Evolutionary conservation across 2,888 invertebrate genomes (phyloP), one percentile per base, ranked within the genome.

Genomic region (Tuberolachnus salignus): DNA sequence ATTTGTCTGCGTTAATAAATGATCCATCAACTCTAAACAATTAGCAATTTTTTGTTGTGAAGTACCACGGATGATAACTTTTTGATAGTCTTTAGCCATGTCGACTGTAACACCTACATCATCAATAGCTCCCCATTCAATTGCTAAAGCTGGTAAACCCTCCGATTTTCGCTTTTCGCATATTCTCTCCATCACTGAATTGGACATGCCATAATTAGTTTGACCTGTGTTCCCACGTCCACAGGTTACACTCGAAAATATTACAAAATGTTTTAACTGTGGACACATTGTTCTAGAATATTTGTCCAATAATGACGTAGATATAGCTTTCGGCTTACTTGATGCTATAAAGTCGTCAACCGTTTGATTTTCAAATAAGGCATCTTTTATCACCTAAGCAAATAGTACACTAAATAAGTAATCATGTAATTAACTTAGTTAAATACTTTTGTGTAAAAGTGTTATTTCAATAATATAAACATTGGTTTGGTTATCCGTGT

Each of bases 101-200:
- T 89, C 89, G 61, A 88, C 86, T 4, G 90, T 88, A 64, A 89
- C 86, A 83, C 92, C 91, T 78, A 92, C 93, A 86, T 97, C 95
- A 72, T 94, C 97, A 72, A 97, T 89, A 53, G 95, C 95, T 53
- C 97, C 96, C 95, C 96, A 97, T 85, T 97, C 94, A 13, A 97
- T 90, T 1, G 95, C 95, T 81, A 94, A 86, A 0, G 89, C 95
- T 0, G 94, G 93, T 0, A 91, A 87, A 0, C 93, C 92, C 10
- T 90, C 90, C 78, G 85, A 86, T 83, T 87, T 87, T 82, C 94
- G 89, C 83, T 87, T 87, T 85, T 94, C 95, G 84, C 93, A 93
- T 82, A 96, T 90, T 49, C 84, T 81, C 80, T 84, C 84, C 84
- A 84, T 84, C 14, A 84, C 89, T 0, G 94, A 94, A 87, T 96